A percentile compares a stretch with the other conserved stretches of the same genome.
Evolutionary conservation across 2,113 vertebrate species (phyloP).

Genomic region (Pipra filicauda): DNA sequence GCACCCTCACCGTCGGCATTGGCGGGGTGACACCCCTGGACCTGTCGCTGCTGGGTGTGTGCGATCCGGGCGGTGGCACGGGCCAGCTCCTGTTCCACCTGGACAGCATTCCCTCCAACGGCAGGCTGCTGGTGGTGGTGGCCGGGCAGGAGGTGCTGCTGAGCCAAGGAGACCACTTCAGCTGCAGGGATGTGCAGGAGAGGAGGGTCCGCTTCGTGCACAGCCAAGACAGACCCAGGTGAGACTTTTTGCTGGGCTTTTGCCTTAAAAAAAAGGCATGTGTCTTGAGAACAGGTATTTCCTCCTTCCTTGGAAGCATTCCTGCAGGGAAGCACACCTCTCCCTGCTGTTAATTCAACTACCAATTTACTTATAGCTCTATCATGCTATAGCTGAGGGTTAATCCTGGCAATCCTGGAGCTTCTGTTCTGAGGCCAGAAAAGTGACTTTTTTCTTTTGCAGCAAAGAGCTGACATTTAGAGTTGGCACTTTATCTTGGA

Average conservation of each 20-base stretch:
- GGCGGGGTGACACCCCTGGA: slow-evolving; percentile 75
- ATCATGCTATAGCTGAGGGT: neutral
- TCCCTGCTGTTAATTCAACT: neutral
- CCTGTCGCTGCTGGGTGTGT: slow-evolving; percentile 68
- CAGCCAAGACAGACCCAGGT: slow-evolving; percentile 81
- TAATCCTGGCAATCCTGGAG: neutral
- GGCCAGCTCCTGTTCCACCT: slow-evolving; percentile 75
- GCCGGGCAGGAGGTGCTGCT: slow-evolving; percentile 63
- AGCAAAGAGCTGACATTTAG: neutral
- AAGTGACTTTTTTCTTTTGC: neutral
- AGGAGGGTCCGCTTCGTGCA: slow-evolving; percentile 82
- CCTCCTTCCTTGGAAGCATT: neutral
- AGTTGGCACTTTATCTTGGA: neutral
- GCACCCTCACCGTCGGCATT: slow-evolving; percentile 80
- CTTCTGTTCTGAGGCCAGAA: neutral
- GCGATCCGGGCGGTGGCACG: slow-evolving; percentile 44
- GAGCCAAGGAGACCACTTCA: slow-evolving; percentile 73
- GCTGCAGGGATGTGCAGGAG: slow-evolving; percentile 74
- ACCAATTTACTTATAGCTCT: fast-evolving
- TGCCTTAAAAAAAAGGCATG: fast-evolving
- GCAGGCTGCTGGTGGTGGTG: slow-evolving; percentile 69
- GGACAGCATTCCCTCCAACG: slow-evolving; percentile 77
- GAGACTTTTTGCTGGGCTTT: neutral
- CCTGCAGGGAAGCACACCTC: neutral
- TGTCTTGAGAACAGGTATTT: neutral